Percentiles rank a stretch among this genome's conserved stretches.
Conservation (phyloP, 92 coral and sea anemone species). For the Montipora capitata region DNA sequence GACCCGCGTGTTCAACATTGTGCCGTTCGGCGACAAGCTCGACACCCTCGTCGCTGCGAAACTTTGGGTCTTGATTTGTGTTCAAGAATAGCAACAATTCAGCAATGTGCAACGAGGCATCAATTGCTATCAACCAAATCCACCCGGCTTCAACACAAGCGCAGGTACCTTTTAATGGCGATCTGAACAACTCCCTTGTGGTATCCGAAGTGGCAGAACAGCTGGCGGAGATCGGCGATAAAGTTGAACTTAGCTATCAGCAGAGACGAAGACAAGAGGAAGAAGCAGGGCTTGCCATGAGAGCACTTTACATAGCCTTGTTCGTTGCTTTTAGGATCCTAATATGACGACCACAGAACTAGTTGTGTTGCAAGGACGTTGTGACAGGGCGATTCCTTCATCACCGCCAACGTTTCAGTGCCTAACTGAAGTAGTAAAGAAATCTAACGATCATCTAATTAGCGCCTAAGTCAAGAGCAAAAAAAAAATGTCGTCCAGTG, state of each 20-base stretch:
- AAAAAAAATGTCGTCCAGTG: neutral
- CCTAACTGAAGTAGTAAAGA: constrained; percentile 18
- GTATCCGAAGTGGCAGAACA: constrained; percentile 88
- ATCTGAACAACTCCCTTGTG: constrained; percentile 63
- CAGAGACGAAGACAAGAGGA: constrained; percentile 70
- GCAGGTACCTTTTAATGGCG: constrained; percentile 57
- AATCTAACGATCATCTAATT: constrained; percentile 51
- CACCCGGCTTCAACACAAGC: constrained; percentile 41
- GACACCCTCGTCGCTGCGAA: neutral
- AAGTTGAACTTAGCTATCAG: constrained; percentile 83
- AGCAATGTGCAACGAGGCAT: constrained; percentile 76
- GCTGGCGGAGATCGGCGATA: constrained; percentile 91
- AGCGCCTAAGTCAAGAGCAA: constrained; percentile 15
- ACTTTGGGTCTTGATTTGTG: neutral
- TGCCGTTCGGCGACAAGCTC: neutral
- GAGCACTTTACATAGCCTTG: constrained; percentile 84
- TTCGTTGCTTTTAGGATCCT: constrained; percentile 80
- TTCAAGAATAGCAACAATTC: constrained; percentile 1
- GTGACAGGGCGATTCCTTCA: neutral
- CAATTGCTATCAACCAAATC: constrained; percentile 33
- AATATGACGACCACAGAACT: constrained; percentile 30
- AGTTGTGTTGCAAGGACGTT: constrained; percentile 2
- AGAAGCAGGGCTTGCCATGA: constrained; percentile 70
- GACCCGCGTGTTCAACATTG: constrained; percentile 28
- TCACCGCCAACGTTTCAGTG: neutral